A percentile compares a stretch with the other conserved stretches of the same genome.
Conservation (phyloP, 2,797 vertebrate species). For the Acrossocheilus fasciatus region DNA sequence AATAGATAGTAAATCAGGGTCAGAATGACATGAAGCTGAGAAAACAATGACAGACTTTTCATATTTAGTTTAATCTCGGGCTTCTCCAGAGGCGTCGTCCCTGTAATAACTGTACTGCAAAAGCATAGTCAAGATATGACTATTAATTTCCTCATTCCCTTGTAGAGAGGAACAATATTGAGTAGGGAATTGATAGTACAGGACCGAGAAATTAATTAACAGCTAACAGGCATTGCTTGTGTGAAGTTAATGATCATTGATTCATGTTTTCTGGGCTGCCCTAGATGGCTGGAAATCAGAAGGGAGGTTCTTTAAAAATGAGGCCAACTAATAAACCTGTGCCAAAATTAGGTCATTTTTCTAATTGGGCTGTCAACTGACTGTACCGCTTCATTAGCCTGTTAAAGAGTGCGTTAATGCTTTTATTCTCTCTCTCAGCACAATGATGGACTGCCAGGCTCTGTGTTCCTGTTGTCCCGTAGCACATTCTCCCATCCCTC, state of each 20-base stretch:
- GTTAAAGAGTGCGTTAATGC: conserved; percentile 20
- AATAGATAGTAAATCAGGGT: not conserved
- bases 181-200: not conserved
- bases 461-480: conserved; percentile 83
- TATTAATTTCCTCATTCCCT: not conserved
- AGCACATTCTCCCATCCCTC: conserved; percentile 82
- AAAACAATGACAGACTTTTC: not conserved
- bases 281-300: conserved; percentile 50
- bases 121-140: not conserved
- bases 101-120: conserved; percentile 13
- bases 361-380: conserved; percentile 50
- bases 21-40: not conserved
- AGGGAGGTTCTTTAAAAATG: conserved; percentile 42
- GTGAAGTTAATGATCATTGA: conserved; percentile 49
- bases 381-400: conserved; percentile 44
- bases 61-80: not conserved
- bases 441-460: conserved; percentile 68
- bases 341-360: conserved; percentile 50
- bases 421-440: conserved; percentile 65
- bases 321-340: conserved; percentile 55
- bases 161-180: not conserved
- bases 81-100: not conserved
- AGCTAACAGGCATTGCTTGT: conserved; percentile 30
- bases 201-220: conserved; percentile 19
- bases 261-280: conserved; percentile 48